Base-by-base conservation (phyloP, 2,888 invertebrate genomes). In the Yponomeuta malinellus region DNA sequence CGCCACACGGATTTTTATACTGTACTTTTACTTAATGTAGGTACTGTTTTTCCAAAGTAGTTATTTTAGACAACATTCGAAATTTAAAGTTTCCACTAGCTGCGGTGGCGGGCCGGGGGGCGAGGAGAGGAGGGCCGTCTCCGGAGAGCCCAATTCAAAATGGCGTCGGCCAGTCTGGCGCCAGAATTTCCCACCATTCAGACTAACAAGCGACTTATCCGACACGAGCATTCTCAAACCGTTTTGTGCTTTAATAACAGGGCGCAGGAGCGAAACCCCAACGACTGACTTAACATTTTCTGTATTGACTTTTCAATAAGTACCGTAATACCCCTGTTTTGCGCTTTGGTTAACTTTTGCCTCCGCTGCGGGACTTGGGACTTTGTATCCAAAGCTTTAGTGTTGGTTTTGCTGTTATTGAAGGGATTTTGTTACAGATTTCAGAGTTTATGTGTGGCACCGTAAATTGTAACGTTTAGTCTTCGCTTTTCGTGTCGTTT, bases 91-190 rank as follows among this genome's bases (percentile, higher is more conserved):
- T 43, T 43, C 43, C 43, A 4, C 8, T 43, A 43, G 43, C 8
- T 2, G 8, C 4, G 43, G 43, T 6, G 43, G 43, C 6, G 5
- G 43, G 23, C 23, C 8, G 6, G 8, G 43, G 8, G 52, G 52
- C 52, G 52, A 10, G 52, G 52, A 15, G 52, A 15, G 52, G 12
- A 15, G 52, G 52, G 52, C 52, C 52, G 52, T 52, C 52, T 52
- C 4, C 52, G 73, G 74, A 80, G 81, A 81, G 78, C 78, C 83
- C 2, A 12, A 52, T 52, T 15, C 52, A 87, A 84, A 69, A 85
- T 86, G 89, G 88, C 89, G 87, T 75, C 88, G 76, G 83, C 73
- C 87, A 70, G 85, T 82, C 84, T 85, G 89, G 85, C 89, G 89
- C 88, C 89, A 81, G 82, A 78, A 78, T 76, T 78, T 82, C 80